Conservation (phyloP, 2,113 vertebrate species). For the Fregata magnificens region DNA sequence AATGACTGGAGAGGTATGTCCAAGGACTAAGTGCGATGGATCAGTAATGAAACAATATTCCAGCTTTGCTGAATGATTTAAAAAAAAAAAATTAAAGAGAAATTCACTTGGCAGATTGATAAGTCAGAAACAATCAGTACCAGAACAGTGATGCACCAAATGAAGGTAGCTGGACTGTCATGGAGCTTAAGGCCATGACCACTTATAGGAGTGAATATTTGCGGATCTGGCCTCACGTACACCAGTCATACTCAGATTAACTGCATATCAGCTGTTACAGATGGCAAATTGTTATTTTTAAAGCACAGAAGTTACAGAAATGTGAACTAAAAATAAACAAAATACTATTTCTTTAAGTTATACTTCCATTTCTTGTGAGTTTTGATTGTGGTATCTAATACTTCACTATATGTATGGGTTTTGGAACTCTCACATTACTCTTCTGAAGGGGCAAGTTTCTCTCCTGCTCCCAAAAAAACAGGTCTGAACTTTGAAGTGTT, state of each 20-base stretch:
- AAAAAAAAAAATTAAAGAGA: not conserved
- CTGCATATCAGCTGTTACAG: not conserved
- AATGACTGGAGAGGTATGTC: not conserved
- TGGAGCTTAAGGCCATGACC: not conserved
- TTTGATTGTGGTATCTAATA: not conserved
- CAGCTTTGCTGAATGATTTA: not conserved
- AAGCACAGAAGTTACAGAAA: not conserved
- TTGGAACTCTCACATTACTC: not conserved
- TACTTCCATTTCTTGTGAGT: not conserved
- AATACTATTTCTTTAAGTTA: not conserved
- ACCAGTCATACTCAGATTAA: not conserved
- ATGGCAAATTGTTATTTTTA: not conserved
- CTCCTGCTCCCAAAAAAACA: not conserved
- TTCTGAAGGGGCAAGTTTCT: not conserved
- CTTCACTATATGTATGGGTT: not conserved
- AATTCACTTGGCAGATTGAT: not conserved
- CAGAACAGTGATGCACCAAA: not conserved
- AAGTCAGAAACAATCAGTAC: not conserved
- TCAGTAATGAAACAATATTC: not conserved
- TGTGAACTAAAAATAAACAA: not conserved
- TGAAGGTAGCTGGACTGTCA: not conserved
- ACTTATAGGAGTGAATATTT: not conserved
- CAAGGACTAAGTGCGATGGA: not conserved
- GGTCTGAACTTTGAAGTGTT: not conserved
- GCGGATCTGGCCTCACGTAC: rapidly evolving